These are phyloP conservation scores for Homalodisca vitripennis DNA, from an alignment of 1,140 invertebrate genomes.

Conservation along the genomic window DNA sequence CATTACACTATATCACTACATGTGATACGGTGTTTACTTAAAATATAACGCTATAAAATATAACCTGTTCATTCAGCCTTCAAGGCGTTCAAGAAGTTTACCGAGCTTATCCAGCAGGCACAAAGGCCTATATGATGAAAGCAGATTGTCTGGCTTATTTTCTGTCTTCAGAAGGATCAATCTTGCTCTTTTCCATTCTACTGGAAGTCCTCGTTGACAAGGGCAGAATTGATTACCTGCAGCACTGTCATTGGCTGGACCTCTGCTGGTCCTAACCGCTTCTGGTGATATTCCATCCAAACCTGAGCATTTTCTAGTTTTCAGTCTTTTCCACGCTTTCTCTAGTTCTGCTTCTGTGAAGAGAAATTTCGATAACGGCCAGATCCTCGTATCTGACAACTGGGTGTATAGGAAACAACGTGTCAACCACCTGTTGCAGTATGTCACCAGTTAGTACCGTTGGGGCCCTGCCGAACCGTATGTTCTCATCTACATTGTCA, in stretches of 20 bases:
- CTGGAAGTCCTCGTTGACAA: background rate
- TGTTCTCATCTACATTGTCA: background rate
- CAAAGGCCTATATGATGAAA: too few species aligned
- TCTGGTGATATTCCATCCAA: background rate
- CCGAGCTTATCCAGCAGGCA: too few species aligned
- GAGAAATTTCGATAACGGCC: background rate
- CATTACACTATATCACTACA: too few species aligned
- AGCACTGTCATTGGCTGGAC: background rate
- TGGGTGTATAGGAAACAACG: background rate
- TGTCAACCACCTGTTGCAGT: background rate
- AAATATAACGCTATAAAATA: too few species aligned
- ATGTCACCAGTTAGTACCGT: background rate
- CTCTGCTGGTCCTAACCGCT: background rate
- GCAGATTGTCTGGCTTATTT: background rate
- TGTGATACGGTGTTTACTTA: too few species aligned
- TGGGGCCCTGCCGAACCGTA: background rate
- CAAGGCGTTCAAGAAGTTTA: too few species aligned
- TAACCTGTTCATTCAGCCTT: too few species aligned
- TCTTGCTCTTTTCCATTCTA: background rate
- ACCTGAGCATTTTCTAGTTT: background rate
- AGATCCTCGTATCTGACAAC: background rate
- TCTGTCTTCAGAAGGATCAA: background rate
- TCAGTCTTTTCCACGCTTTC: background rate
- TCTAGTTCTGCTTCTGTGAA: background rate
- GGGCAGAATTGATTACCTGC: background rate